A percentile compares a stretch with the other conserved stretches of the same genome.
Conservation (phyloP, 1,140 invertebrate genomes). For the Pteromalus puparum region DNA sequence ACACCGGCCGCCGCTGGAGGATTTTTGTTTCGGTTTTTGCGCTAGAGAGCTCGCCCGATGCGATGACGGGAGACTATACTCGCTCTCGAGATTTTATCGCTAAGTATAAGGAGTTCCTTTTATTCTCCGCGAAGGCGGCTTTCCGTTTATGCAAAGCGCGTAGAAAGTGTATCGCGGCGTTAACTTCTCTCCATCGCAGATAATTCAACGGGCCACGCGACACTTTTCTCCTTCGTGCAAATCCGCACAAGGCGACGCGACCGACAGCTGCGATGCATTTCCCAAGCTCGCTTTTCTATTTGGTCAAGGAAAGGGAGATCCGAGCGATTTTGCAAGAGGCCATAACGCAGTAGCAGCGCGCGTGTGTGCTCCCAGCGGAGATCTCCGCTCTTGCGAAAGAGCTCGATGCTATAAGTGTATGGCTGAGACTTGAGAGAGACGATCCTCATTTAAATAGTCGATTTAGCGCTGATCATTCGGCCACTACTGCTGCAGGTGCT, state of each 20-base stretch:
- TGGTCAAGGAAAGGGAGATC: constrained; percentile 25
- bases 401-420: background rate
- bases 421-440: background rate
- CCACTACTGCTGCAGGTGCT: constrained; percentile 42
- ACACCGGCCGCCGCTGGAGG: background rate
- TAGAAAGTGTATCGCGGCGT: background rate
- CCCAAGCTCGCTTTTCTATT: background rate
- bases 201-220: too few species aligned
- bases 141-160: background rate
- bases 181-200: background rate
- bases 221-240: too few species aligned
- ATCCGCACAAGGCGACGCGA: background rate
- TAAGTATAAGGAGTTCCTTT: too few species aligned
- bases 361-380: background rate
- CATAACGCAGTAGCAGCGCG: background rate
- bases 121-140: background rate
- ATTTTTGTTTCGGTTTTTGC: background rate
- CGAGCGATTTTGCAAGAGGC: background rate
- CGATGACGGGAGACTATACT: background rate
- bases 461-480: constrained; percentile 3
- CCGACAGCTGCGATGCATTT: background rate
- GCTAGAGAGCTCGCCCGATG: too few species aligned
- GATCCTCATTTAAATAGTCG: constrained; percentile 28
- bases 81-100: background rate
- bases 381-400: background rate